Conservation (phyloP, 2,888 invertebrate genomes). For the Cactoblastis cactorum region DNA sequence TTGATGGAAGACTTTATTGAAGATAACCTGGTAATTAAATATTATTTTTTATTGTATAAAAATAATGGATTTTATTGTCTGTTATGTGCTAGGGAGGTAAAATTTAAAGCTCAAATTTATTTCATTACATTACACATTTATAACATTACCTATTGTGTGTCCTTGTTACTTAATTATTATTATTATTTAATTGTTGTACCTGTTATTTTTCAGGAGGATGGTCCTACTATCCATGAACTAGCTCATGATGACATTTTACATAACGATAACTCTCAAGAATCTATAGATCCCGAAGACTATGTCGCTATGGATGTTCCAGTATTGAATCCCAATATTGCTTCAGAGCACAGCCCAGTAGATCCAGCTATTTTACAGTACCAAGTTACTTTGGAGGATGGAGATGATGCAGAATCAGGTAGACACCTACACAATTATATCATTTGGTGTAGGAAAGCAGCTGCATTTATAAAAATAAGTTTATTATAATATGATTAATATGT, state of each 20-base stretch:
- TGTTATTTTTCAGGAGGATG: conserved; percentile 58
- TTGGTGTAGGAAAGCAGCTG: background rate
- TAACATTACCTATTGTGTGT: too few species aligned
- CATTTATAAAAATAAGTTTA: conserved; percentile 2
- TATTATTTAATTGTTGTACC: conserved; percentile 3
- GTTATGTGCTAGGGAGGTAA: too few species aligned
- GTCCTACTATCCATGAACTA: conserved; percentile 73
- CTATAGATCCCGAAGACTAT: conserved; percentile 45
- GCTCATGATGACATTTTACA: conserved; percentile 66
- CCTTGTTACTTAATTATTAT: background rate
- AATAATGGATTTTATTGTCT: too few species aligned
- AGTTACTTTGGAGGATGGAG: conserved; percentile 70
- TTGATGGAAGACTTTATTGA: conserved; percentile 61
- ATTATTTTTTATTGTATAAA: background rate
- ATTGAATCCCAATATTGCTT: conserved; percentile 23
- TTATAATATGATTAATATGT: conserved; percentile 18
- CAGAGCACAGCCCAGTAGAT: conserved; percentile 34
- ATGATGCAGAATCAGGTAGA: conserved; percentile 57
- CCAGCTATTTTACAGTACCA: conserved; percentile 51
- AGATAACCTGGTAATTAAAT: conserved; percentile 54
- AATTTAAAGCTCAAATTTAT: too few species aligned
- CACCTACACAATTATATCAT: too few species aligned
- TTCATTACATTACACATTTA: too few species aligned
- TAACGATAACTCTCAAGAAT: conserved; percentile 53
- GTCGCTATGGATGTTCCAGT: conserved; percentile 43